Percentiles rank a stretch among this genome's conserved stretches.
These are phyloP conservation scores for Ahaetulla prasina DNA, from an alignment of 2,113 vertebrate species.

Conservation along the genomic window DNA sequence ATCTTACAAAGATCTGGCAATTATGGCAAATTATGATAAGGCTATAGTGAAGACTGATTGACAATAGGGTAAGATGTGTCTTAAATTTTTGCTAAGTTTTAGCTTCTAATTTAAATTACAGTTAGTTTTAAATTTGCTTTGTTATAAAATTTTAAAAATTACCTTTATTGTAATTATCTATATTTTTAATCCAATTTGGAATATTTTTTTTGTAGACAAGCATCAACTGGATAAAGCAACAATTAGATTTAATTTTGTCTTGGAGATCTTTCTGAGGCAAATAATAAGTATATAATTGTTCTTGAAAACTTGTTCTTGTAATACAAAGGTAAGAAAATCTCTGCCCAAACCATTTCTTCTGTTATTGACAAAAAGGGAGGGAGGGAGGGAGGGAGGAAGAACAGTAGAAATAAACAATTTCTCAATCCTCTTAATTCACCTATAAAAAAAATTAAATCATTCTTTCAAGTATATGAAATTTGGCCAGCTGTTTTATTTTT, in stretches of 20 bases:
- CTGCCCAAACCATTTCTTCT: slow-evolving; percentile 36
- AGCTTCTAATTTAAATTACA: not conserved
- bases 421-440: slow-evolving; percentile 53
- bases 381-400: too few species aligned
- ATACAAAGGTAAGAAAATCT: slow-evolving; percentile 46
- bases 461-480: slow-evolving; percentile 43
- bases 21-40: not conserved
- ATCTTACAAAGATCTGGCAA: not conserved
- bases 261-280: slow-evolving; percentile 49
- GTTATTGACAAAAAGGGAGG: slow-evolving; percentile 30
- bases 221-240: slow-evolving; percentile 29
- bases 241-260: slow-evolving; percentile 44
- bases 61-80: not conserved
- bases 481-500: slow-evolving; percentile 44
- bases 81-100: not conserved
- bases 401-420: slow-evolving; percentile 21
- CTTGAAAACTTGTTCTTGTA: slow-evolving; percentile 46
- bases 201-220: not conserved
- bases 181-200: not conserved
- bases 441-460: slow-evolving; percentile 56
- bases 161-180: not conserved
- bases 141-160: not conserved
- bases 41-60: not conserved
- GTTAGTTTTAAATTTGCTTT: not conserved
- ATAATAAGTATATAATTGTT: slow-evolving; percentile 49